Conservation (phyloP, 1,140 invertebrate species). For the Leptopilina clavipes region DNA sequence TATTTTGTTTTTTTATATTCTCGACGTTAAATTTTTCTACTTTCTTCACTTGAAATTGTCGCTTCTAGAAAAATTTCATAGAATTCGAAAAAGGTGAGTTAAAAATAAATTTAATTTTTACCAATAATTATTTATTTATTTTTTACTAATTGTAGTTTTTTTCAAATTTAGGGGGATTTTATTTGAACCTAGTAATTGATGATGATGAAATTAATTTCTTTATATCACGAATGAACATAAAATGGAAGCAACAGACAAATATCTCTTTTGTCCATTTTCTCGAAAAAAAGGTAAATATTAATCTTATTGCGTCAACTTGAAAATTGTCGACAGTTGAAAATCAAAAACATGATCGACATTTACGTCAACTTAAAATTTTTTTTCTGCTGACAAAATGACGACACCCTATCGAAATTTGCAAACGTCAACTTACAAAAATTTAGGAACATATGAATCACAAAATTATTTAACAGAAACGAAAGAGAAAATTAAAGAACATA, state of each 20-base stretch:
- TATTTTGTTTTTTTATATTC: neutral
- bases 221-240: too few relatives aligned
- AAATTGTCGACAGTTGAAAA: too few relatives aligned
- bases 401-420: slow-evolving; percentile 50
- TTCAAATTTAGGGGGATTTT: neutral
- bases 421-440: slow-evolving; percentile 50
- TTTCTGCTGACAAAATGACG: slow-evolving; percentile 40
- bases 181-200: too few relatives aligned
- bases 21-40: neutral
- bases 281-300: too few relatives aligned
- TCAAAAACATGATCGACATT: too few relatives aligned
- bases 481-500: slow-evolving; percentile 44
- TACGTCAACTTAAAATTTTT: slow-evolving; percentile 18
- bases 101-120: slow-evolving; percentile 41
- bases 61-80: slow-evolving; percentile 71
- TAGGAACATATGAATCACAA: slow-evolving; percentile 42
- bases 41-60: neutral
- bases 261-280: too few relatives aligned
- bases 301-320: too few relatives aligned
- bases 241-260: too few relatives aligned
- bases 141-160: neutral
- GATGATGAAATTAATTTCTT: too few relatives aligned
- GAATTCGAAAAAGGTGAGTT: slow-evolving; percentile 77
- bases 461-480: slow-evolving; percentile 53
- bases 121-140: neutral